phyloP scores from a whole-genome alignment of 1,140 invertebrate genomes.

The Drosophila gunungcola region DNA sequence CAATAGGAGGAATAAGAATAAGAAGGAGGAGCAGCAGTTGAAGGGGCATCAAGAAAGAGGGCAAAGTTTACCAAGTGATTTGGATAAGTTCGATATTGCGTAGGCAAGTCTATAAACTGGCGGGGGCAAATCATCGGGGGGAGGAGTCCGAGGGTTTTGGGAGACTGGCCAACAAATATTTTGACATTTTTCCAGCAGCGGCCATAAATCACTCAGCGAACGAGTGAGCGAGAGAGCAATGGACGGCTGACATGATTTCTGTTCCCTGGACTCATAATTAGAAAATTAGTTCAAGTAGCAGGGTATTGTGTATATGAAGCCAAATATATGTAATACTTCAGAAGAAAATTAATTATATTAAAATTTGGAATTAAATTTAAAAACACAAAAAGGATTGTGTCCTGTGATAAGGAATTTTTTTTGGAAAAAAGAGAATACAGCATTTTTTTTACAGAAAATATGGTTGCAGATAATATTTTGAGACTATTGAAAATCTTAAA shows the following conservation, averaged over 20 bases:
- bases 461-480: no score
- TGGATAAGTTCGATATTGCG: conserved; percentile 74
- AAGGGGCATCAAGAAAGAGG: conserved; percentile 21
- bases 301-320: not conserved
- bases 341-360: no score
- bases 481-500: no score
- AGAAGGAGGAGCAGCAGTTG: conserved; percentile 10
- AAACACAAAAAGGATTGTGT: no score
- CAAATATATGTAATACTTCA: not conserved
- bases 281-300: conserved; percentile 74
- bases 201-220: conserved; percentile 72
- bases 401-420: no score
- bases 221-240: conserved; percentile 26
- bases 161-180: conserved; percentile 64
- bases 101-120: conserved; percentile 42
- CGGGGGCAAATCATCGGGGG: conserved; percentile 12
- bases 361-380: no score
- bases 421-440: no score
- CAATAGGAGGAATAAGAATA: conserved; percentile 13
- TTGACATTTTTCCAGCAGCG: conserved; percentile 79
- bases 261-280: conserved; percentile 75
- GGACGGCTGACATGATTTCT: conserved; percentile 72
- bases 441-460: no score
- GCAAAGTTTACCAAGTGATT: conserved; percentile 71
- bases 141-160: not conserved